Conservation (phyloP, 2,113 vertebrate species). For the Chamaea fasciata region DNA sequence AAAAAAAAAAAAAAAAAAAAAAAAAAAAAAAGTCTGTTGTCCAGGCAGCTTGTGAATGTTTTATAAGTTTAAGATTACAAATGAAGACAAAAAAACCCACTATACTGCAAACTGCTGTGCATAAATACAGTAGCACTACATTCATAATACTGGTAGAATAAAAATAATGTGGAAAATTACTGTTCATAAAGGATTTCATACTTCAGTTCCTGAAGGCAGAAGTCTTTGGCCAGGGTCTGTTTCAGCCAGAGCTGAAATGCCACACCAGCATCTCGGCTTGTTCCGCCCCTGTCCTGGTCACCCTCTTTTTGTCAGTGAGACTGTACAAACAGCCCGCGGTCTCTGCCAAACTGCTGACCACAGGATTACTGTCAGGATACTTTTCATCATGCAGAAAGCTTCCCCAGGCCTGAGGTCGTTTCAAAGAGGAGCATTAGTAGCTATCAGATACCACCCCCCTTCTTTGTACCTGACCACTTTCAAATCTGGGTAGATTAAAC, state of each 20-base stretch:
- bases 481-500: neutral
- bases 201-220: neutral
- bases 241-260: neutral
- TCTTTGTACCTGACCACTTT: neutral
- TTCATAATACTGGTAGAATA: neutral
- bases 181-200: neutral
- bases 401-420: neutral
- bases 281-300: neutral
- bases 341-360: neutral
- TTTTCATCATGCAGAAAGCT: neutral
- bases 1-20: neutral
- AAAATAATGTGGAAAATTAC: neutral
- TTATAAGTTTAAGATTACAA: constrained; percentile 13
- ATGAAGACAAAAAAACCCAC: neutral
- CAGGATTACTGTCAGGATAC: neutral
- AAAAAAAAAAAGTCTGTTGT: neutral
- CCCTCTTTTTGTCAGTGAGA: neutral
- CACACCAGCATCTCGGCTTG: neutral
- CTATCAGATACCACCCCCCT: neutral
- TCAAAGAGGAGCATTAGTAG: neutral
- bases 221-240: neutral
- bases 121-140: neutral
- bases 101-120: neutral
- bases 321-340: neutral
- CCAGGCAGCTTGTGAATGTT: neutral